Evolutionary conservation across 2,797 vertebrate species (phyloP).

Genomic region (Sebastes hubbsi): DNA sequence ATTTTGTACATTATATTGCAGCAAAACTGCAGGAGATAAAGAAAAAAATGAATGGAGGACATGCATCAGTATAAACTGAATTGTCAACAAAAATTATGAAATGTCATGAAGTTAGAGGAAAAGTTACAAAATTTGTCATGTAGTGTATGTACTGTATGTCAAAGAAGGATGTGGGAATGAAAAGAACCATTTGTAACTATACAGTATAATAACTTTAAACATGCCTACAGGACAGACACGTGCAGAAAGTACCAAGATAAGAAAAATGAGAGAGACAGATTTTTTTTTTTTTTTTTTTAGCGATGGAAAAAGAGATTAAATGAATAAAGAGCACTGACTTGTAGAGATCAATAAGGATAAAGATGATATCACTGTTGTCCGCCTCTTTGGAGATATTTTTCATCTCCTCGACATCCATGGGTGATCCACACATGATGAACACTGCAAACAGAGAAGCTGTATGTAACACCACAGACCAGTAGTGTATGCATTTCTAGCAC

Average conservation of each 20-base stretch:
- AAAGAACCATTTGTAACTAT: neutral
- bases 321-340: slow-evolving; percentile 84
- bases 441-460: slow-evolving; percentile 76
- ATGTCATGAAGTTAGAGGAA: neutral
- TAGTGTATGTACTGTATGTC: neutral
- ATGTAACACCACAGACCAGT: neutral
- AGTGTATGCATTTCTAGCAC: neutral
- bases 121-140: neutral
- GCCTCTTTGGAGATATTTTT: slow-evolving; percentile 56
- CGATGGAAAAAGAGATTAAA: neutral
- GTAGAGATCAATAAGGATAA: slow-evolving; percentile 93
- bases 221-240: neutral
- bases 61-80: neutral
- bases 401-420: slow-evolving; percentile 67
- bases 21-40: neutral
- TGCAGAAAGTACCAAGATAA: neutral
- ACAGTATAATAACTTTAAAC: neutral
- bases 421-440: slow-evolving; percentile 90
- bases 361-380: slow-evolving; percentile 79
- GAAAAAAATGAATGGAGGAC: neutral
- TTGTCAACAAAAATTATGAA: neutral
- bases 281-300: neutral
- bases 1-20: neutral
- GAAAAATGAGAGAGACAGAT: neutral
- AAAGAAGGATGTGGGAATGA: neutral